Evolutionary conservation across 1,140 invertebrate genomes (phyloP), one percentile per base, ranked within the genome.

Genomic region (Atta colombica): DNA sequence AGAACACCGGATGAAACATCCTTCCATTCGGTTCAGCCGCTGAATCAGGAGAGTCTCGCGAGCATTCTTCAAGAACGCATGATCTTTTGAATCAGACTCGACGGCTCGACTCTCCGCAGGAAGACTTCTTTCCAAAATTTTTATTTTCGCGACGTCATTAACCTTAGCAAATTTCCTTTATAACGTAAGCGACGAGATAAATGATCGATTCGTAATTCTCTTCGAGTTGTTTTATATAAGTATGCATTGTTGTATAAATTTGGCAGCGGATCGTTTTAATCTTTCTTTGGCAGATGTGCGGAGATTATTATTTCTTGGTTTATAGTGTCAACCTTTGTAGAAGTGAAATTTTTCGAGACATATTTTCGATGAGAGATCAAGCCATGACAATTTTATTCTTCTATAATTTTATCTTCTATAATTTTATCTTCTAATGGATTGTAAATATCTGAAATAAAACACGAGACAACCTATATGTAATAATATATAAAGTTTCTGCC

Each of bases 1-100:
- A 95, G 89, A 94, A 92, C 93, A 93, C 93, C 90, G 93, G 93
- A 92, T 92, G 91, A 91, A 94, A 93, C 93, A 94, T 94, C 90
- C 91, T 94, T 92, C 93, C 93, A 93, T 92, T 92, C 91, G 91
- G 88, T 92, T 92, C 88, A 91, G 80, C 68, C 71, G 65, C 65
- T 55, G 74, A 71, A 51, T 78, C 72, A 45, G 85, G 58, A 63
- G 35, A 80, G 66, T 55, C 68, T 28, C 21, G 55, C 39, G 28
- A 68, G 58, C 61, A 72, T 71, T 51, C 31, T 72, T 75, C 51
- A 58, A 21, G 35, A 18, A 39, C 39, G 68, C 49, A 39, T 35
- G 6, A 12, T 14, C 25, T n/a, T 31, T 77, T 18, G 35, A 81
- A 71, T 87, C 88, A 90, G 75, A 55, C 75, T 68, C 18, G 10